Conservation (phyloP, 2,888 invertebrate species). For the Drosophila rubida region DNA sequence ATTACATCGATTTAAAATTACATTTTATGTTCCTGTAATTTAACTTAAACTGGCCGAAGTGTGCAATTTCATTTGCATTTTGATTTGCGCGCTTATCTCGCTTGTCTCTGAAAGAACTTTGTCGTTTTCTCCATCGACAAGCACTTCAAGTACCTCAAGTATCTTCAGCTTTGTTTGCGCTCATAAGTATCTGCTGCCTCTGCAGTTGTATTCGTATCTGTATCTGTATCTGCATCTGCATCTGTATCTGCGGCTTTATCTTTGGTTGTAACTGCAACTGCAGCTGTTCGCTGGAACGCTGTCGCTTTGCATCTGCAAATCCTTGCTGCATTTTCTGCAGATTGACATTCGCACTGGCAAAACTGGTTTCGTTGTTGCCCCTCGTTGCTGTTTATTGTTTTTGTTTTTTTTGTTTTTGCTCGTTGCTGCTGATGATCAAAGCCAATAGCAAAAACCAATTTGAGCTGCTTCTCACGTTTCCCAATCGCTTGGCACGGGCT, state of each 20-base stretch:
- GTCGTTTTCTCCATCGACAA: background rate
- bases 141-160: background rate
- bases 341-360: constrained; percentile 70
- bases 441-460: constrained; percentile 61
- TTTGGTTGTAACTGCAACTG: constrained; percentile 11
- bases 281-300: constrained; percentile 5
- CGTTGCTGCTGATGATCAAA: constrained; percentile 46
- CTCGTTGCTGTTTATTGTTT: constrained; percentile 4
- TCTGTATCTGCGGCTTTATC: background rate
- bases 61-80: background rate
- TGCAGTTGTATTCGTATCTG: background rate
- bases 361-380: constrained; percentile 53
- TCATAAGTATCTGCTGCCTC: background rate
- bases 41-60: no score
- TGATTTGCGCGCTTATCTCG: no score
- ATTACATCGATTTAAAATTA: no score
- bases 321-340: constrained; percentile 43
- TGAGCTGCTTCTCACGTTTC: constrained; percentile 65
- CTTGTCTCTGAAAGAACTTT: background rate
- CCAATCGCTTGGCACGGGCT: constrained; percentile 62
- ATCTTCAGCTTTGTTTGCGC: background rate
- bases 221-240: background rate
- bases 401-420: constrained; percentile 10
- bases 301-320: constrained; percentile 48
- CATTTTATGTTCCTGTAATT: no score